phyloP scores from a whole-genome alignment of 2,888 invertebrate species.

The Tiliacea citrago region DNA sequence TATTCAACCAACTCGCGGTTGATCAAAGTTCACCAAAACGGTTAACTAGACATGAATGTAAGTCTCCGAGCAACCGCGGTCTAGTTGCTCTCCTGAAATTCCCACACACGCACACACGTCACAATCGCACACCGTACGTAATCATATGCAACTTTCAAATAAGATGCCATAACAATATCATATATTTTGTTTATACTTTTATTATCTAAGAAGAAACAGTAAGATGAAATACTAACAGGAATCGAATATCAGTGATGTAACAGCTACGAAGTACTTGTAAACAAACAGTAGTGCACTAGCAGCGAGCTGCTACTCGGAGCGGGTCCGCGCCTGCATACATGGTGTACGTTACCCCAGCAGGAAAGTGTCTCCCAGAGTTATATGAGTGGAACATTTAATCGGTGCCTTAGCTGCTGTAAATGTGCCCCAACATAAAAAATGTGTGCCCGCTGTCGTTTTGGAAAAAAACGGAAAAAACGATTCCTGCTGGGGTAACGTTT shows the following conservation, averaged over 20 bases:
- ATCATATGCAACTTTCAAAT: not conserved
- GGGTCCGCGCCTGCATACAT: no score
- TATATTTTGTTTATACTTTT: not conserved
- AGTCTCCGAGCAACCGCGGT: not conserved
- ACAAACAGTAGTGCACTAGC: not conserved
- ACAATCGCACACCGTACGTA: not conserved
- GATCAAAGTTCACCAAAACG: not conserved
- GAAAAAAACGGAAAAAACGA: no score
- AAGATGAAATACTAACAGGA: constrained; percentile 9
- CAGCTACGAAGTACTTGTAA: constrained; percentile 12
- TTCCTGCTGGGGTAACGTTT: no score
- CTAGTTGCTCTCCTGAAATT: not conserved
- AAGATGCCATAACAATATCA: constrained; percentile 4
- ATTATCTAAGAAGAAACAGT: constrained; percentile 13
- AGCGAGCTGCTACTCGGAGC: not conserved
- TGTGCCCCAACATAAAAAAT: no score
- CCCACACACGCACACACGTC: not conserved
- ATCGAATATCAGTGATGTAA: not conserved
- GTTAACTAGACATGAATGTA: not conserved
- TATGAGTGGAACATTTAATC: no score
- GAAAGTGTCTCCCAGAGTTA: no score
- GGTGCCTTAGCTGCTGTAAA: no score
- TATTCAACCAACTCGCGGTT: not conserved
- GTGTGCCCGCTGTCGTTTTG: no score
- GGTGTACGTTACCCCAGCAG: no score